These are phyloP conservation scores for Holothuria scabra DNA, from an alignment of 53 echinoderm and acorn worm genomes.

Conservation along the genomic window DNA sequence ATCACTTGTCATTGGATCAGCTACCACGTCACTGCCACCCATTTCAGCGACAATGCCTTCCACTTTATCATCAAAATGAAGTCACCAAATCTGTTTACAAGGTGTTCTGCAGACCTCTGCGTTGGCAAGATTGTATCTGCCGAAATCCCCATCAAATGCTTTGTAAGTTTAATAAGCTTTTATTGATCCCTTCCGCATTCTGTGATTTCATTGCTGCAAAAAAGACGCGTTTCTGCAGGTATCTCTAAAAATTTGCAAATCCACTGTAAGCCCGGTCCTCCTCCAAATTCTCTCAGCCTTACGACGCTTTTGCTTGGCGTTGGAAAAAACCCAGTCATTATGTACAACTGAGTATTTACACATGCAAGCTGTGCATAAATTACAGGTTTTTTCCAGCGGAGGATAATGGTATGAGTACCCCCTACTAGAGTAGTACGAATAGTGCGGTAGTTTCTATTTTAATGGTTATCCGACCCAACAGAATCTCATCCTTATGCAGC, in stretches of 20 bases:
- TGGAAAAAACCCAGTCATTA: too few species aligned
- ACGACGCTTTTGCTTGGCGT: conserved; percentile 18
- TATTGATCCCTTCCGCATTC: conserved; percentile 37
- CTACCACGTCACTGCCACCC: neutral
- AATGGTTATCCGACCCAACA: too few species aligned
- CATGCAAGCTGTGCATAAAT: too few species aligned
- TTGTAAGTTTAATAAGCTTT: conserved; percentile 30
- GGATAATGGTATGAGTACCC: too few species aligned
- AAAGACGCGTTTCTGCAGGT: neutral
- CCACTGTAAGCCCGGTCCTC: conserved; percentile 15
- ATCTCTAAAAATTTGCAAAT: conserved; percentile 5
- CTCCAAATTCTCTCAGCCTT: conserved; percentile 47
- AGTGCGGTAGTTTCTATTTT: too few species aligned
- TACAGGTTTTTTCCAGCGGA: too few species aligned
- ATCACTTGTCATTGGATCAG: too few species aligned
- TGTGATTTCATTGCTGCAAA: conserved; percentile 25
- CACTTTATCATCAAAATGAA: conserved; percentile 21
- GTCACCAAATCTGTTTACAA: conserved; percentile 35
- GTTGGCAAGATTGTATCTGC: conserved; percentile 27
- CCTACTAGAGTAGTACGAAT: too few species aligned
- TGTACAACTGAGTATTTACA: too few species aligned
- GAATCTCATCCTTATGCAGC: too few species aligned
- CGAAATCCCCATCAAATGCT: conserved; percentile 19
- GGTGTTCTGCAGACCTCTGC: conserved; percentile 8
- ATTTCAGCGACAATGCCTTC: conserved; percentile 10